Evolutionary conservation across 35 echinoderm and acorn worm genomes (phyloP).

Genomic region (Heliocidaris tuberculata): DNA sequence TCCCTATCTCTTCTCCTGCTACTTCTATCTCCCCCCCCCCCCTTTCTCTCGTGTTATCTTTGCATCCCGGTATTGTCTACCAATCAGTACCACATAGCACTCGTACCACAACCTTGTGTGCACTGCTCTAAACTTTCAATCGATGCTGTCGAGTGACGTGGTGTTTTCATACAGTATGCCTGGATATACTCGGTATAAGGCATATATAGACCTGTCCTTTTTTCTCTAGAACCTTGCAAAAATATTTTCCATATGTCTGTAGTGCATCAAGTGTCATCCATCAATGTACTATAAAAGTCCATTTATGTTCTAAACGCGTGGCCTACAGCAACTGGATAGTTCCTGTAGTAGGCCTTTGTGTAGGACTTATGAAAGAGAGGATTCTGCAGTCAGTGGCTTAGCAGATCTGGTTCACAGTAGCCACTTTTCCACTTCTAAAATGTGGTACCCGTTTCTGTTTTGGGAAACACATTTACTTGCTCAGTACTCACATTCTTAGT

Average conservation of each 20-base stretch:
- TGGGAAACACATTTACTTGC: too few species aligned
- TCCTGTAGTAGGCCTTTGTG: too few species aligned
- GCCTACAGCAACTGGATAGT: too few species aligned
- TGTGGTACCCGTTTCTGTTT: too few species aligned
- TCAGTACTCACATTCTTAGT: too few species aligned
- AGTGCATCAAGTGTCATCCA: neutral
- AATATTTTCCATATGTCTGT: neutral
- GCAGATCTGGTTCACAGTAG: too few species aligned
- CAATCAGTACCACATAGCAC: neutral
- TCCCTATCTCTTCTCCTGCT: too few species aligned
- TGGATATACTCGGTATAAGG: neutral
- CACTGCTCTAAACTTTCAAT: neutral
- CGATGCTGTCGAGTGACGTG: neutral
- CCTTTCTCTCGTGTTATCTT: neutral
- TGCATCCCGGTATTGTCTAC: neutral
- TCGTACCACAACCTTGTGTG: neutral
- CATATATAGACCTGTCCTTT: neutral
- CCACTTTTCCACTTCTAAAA: too few species aligned
- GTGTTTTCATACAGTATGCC: neutral
- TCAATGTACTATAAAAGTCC: neutral
- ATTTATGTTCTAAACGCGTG: too few species aligned
- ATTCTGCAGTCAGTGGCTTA: too few species aligned
- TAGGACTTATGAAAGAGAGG: too few species aligned
- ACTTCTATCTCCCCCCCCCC: too few species aligned
- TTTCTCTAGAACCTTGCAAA: neutral